Percentiles rank a stretch among this genome's conserved stretches.
These are phyloP conservation scores for Atta cephalotes DNA, from an alignment of 1,140 invertebrate species.

Conservation along the genomic window DNA sequence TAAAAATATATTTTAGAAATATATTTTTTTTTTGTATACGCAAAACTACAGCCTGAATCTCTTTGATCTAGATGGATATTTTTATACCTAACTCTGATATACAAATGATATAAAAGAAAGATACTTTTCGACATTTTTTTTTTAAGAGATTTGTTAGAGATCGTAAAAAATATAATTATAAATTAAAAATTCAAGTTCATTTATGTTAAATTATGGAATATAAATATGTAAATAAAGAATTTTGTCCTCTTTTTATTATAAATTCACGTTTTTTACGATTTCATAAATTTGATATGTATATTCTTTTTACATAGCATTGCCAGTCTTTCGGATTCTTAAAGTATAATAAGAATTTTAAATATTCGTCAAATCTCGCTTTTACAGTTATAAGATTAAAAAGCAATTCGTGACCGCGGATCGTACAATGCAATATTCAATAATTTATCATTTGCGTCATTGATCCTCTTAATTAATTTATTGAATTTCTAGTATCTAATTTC, in stretches of 20 bases:
- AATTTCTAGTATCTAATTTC: neutral
- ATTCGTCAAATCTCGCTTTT: neutral
- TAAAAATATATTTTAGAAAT: neutral
- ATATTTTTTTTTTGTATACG: neutral
- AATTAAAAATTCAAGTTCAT: neutral
- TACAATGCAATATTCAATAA: neutral
- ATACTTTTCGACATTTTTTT: neutral
- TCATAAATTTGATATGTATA: neutral
- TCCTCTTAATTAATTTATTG: slow-evolving; percentile 16
- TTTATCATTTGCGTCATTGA: slow-evolving; percentile 12
- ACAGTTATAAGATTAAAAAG: neutral
- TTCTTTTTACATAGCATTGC: neutral
- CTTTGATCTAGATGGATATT: neutral
- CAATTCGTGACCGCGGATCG: neutral
- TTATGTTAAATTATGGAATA: neutral
- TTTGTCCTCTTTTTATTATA: neutral
- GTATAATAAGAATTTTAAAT: neutral
- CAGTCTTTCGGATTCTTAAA: neutral
- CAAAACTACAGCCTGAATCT: neutral
- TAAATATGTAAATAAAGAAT: neutral
- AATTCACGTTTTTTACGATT: neutral
- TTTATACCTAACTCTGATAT: neutral
- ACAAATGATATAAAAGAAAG: neutral
- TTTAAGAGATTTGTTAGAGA: neutral
- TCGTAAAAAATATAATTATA: neutral